Conservation (phyloP, 2,888 invertebrate genomes). For the Andricus quercusramuli region DNA sequence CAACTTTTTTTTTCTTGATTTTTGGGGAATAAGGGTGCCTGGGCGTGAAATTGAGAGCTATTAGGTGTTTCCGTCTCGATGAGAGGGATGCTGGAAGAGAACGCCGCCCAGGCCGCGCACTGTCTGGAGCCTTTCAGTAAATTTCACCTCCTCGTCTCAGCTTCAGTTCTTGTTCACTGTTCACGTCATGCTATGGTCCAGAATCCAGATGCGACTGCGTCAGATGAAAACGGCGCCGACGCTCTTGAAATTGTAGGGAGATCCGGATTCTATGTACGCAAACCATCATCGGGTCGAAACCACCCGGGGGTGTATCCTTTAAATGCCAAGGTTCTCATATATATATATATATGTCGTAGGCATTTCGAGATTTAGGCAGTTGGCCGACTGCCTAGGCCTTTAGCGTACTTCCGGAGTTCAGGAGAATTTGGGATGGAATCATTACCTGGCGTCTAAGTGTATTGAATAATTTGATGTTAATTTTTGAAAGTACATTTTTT, state of each 20-base stretch:
- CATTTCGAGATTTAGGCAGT: no score
- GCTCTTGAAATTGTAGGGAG: neutral
- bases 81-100: conserved; percentile 1
- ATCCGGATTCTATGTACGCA: neutral
- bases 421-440: no score
- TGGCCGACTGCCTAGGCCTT: no score
- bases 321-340: neutral
- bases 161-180: conserved; percentile 43
- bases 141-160: conserved; percentile 15
- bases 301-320: neutral
- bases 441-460: no score
- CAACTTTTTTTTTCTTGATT: conserved; percentile 44
- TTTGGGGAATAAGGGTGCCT: conserved; percentile 9
- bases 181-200: conserved; percentile 52
- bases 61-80: neutral
- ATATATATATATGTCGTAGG: no score
- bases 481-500: no score
- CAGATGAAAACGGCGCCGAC: conserved; percentile 13
- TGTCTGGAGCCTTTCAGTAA: conserved; percentile 15
- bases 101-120: conserved; percentile 34
- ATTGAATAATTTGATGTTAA: no score
- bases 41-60: neutral
- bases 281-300: conserved; percentile 1
- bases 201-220: conserved; percentile 50
- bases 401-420: no score